These are phyloP conservation scores for Pteromalus puparum DNA, from an alignment of 1,140 invertebrate species.

Conservation along the genomic window DNA sequence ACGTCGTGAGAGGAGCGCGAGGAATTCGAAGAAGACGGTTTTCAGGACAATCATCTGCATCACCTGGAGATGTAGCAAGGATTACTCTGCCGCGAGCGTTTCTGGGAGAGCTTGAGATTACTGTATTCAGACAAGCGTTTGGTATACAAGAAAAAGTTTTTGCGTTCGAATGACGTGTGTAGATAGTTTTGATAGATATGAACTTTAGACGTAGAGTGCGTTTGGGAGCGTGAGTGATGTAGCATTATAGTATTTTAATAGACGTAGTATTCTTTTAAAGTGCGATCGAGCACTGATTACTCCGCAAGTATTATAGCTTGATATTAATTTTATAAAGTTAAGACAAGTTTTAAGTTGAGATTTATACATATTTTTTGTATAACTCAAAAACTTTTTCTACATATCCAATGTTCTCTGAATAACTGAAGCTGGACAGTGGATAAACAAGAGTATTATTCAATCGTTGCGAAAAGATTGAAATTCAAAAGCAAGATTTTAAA, in stretches of 20 bases:
- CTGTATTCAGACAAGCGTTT: not conserved
- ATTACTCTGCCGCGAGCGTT: not conserved
- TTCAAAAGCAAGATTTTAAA: not conserved
- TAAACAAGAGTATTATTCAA: not conserved
- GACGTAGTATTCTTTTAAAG: not conserved
- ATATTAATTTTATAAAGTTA: not conserved
- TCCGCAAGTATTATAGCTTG: not conserved
- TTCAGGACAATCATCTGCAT: not conserved
- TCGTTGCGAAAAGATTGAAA: not conserved
- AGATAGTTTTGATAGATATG: not conserved
- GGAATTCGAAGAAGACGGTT: not conserved
- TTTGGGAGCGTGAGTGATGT: not conserved
- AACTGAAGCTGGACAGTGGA: not conserved
- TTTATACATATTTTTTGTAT: not conserved
- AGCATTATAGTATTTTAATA: no score
- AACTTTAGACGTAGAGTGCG: not conserved
- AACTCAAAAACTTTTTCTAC: not conserved
- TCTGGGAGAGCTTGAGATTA: not conserved
- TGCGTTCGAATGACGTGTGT: not conserved
- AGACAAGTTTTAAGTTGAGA: not conserved
- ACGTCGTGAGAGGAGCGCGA: conserved; percentile 36
- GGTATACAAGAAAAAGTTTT: not conserved
- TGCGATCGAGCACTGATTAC: not conserved
- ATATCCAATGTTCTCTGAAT: not conserved
- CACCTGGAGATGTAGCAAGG: not conserved